A percentile compares a stretch with the other conserved stretches of the same genome.
Evolutionary conservation across 1,140 invertebrate species (phyloP).

Genomic region (Oncopeltus fasciatus): DNA sequence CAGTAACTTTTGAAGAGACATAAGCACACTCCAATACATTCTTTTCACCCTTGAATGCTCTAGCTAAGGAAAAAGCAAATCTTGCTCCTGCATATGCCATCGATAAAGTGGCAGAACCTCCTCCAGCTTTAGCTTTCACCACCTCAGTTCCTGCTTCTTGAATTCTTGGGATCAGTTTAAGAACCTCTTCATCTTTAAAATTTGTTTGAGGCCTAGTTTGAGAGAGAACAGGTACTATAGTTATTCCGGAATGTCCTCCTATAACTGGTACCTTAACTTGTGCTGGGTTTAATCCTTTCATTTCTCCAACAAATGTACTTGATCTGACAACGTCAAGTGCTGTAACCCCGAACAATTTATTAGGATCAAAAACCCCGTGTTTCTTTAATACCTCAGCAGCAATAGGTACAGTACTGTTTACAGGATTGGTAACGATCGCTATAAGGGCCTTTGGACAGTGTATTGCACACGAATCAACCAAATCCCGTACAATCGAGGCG

Average conservation of each 20-base stretch:
- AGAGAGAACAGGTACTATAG: conserved; percentile 91
- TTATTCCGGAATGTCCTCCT: conserved; percentile 94
- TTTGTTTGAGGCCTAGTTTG: conserved; percentile 63
- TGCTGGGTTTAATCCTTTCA: conserved; percentile 32
- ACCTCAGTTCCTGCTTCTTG: conserved; percentile 98
- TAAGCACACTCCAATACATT: conserved; percentile 89
- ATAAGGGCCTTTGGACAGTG: conserved; percentile 84
- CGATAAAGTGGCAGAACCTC: conserved; percentile 95
- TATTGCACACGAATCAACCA: conserved; percentile 64
- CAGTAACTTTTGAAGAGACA: conserved; percentile 77
- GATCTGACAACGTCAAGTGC: conserved; percentile 94
- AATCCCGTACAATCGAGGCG: conserved; percentile 88
- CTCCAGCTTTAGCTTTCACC: conserved; percentile 96
- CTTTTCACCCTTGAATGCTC: conserved; percentile 71
- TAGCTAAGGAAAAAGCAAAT: conserved; percentile 67
- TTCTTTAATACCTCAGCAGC: conserved; percentile 89
- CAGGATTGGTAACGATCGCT: conserved; percentile 94
- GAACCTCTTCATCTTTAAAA: conserved; percentile 55
- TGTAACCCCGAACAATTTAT: conserved; percentile 89
- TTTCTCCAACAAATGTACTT: conserved; percentile 82
- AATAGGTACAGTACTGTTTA: conserved; percentile 95
- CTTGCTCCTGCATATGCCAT: conserved; percentile 96
- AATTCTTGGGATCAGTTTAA: conserved; percentile 72
- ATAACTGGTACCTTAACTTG: conserved; percentile 83
- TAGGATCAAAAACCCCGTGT: conserved; percentile 74